Evolutionary conservation across 2,888 invertebrate genomes (phyloP).

Genomic region (Tryphoninae sp.): DNA sequence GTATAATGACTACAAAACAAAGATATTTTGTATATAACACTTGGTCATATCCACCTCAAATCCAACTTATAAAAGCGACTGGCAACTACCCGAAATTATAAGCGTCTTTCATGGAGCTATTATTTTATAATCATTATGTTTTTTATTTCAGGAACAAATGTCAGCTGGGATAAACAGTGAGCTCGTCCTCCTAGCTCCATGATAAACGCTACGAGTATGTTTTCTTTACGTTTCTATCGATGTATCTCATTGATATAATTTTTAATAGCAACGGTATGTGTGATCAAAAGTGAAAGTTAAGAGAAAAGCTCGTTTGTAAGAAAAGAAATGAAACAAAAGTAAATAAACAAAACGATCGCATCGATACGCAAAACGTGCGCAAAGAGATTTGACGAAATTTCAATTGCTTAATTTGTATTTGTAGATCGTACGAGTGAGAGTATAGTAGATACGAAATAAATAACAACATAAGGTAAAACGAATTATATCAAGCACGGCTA

Average conservation of each 20-base stretch:
- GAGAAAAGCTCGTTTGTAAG: conserved; percentile 33
- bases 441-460: conserved; percentile 50
- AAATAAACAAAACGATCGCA: conserved; percentile 22
- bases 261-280: conserved; percentile 35
- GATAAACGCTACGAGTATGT: conserved; percentile 9
- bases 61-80: conserved; percentile 72
- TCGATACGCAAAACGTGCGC: conserved; percentile 39
- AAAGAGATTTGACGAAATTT: conserved; percentile 26
- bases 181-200: conserved; percentile 15
- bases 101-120: conserved; percentile 29
- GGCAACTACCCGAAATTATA: conserved; percentile 65
- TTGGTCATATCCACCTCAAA: conserved; percentile 73
- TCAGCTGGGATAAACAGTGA: background rate
- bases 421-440: background rate
- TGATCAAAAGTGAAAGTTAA: conserved; percentile 51
- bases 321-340: conserved; percentile 17
- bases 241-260: conserved; percentile 13
- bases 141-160: too few relatives aligned
- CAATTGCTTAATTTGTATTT: background rate
- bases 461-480: conserved; percentile 62
- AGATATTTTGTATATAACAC: conserved; percentile 61
- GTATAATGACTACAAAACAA: conserved; percentile 56
- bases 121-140: background rate
- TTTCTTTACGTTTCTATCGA: conserved; percentile 3
- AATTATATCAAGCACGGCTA: conserved; percentile 55